phyloP scores from a whole-genome alignment of 2,888 invertebrate species.

The Leptura quadrifasciata region DNA sequence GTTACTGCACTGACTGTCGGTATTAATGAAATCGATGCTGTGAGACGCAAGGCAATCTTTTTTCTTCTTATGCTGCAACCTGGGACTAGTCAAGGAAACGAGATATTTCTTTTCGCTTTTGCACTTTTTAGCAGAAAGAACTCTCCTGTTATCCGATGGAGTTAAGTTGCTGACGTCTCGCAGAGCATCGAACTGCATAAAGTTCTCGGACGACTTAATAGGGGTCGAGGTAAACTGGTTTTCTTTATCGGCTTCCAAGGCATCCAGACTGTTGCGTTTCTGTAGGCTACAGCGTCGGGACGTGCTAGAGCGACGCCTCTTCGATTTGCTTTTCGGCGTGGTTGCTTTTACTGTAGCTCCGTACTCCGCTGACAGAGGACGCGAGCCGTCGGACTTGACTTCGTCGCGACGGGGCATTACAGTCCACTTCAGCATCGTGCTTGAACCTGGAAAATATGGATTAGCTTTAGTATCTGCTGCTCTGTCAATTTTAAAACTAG shows the following conservation, averaged over 20 bases:
- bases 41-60: conserved; percentile 67
- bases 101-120: conserved; percentile 55
- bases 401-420: conserved; percentile 69
- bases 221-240: conserved; percentile 79
- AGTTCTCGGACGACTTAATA: conserved; percentile 73
- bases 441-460: not conserved
- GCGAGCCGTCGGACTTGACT: conserved; percentile 56
- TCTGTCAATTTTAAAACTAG: not conserved
- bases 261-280: conserved; percentile 75
- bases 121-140: conserved; percentile 57
- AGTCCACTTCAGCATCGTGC: conserved; percentile 80
- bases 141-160: conserved; percentile 69
- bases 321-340: conserved; percentile 69
- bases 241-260: conserved; percentile 77
- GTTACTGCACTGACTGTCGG: conserved; percentile 61
- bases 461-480: not conserved
- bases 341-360: conserved; percentile 66
- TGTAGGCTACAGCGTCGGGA: conserved; percentile 69
- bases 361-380: conserved; percentile 53
- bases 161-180: conserved; percentile 81
- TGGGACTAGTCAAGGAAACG: conserved; percentile 49
- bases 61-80: conserved; percentile 68
- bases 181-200: conserved; percentile 71
- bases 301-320: conserved; percentile 71
- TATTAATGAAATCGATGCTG: conserved; percentile 53